Base-by-base conservation (phyloP, 2,888 invertebrate genomes). In the Nomada goodeniana region DNA sequence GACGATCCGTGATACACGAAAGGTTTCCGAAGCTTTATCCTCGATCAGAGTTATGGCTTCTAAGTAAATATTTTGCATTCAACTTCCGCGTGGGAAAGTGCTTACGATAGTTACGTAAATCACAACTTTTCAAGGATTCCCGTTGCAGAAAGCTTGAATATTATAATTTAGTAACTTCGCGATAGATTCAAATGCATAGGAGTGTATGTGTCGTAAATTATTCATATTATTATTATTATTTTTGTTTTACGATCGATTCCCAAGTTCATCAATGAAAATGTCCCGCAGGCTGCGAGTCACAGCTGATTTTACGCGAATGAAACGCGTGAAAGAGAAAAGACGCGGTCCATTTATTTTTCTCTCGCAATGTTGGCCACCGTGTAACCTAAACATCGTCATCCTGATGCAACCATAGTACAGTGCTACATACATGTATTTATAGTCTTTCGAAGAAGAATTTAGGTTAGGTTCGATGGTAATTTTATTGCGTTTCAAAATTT, bases 401-500 rank as follows among this genome's bases (percentile, higher is more conserved):
- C 15, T 65, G 47, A 26, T n/a, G 29, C 26, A 57, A 29, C 36
- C 36, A 36, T 50, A 60, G n/a, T 74, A 61, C 29, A 7, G 15
- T 13, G 47, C 29, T 29, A 29, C 29, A 7, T 36, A 36, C 36
- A 36, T 36, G 36, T 36, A 36, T 36, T 5, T 36, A 7, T 36
- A 26, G 10, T 55, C 20, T 53, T 55, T n/a, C n/a, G 15, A 42
- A 1, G 18, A 23, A 26, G n/a, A 63, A 15, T 7, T 52, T 68
- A 70, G 82, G 80, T 82, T 80, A 82, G 44, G 29, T 18, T 15
- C 20, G 23, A 50, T 70, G 44, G 55, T 65, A 36, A 36, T 36
- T 36, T 7, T 71, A 73, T 20, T 76, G 26, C 67, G 63, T 67
- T 68, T 75, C 20, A 65, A 23, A 20, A 53, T 52, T 23, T 52